Evolutionary conservation across 1,140 invertebrate genomes (phyloP).

Genomic region (Megalopta genalis): DNA sequence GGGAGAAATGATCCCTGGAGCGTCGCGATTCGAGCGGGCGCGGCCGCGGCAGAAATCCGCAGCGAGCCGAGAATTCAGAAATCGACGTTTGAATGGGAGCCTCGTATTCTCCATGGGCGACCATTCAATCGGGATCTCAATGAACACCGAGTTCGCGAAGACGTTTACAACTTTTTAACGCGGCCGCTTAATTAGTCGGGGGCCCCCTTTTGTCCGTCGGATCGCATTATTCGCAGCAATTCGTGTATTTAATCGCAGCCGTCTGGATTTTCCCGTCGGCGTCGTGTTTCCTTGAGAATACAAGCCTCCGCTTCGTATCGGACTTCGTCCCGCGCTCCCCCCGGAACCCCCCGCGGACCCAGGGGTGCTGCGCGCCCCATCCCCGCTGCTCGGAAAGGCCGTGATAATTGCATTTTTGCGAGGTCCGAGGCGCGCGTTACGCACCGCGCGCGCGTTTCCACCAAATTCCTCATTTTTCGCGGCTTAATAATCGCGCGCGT

Average conservation of each 20-base stretch:
- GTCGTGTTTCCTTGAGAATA: conserved; percentile 7
- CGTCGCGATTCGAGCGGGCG: background rate
- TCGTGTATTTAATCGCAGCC: conserved; percentile 38
- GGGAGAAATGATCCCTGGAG: too few relatives aligned
- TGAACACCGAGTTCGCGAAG: background rate
- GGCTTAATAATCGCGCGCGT: conserved; percentile 15
- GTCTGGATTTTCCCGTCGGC: conserved; percentile 8
- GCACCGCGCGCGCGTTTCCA: background rate
- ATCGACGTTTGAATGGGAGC: background rate
- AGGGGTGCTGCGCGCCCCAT: background rate
- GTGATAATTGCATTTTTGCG: conserved; percentile 38
- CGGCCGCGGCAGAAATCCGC: background rate
- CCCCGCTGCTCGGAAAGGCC: too few relatives aligned
- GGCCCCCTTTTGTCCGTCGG: conserved; percentile 26
- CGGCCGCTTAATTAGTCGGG: conserved; percentile 23
- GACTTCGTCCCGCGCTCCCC: background rate
- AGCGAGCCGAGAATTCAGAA: background rate
- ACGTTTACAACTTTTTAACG: conserved; percentile 24
- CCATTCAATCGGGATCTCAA: background rate
- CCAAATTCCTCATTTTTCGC: conserved; percentile 29
- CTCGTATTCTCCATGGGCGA: background rate
- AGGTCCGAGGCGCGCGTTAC: background rate
- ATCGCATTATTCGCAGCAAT: conserved; percentile 37
- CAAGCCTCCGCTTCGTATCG: background rate
- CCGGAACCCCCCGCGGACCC: background rate